phyloP scores from a whole-genome alignment of 2,113 vertebrate species.

The Heterocephalus glaber region DNA sequence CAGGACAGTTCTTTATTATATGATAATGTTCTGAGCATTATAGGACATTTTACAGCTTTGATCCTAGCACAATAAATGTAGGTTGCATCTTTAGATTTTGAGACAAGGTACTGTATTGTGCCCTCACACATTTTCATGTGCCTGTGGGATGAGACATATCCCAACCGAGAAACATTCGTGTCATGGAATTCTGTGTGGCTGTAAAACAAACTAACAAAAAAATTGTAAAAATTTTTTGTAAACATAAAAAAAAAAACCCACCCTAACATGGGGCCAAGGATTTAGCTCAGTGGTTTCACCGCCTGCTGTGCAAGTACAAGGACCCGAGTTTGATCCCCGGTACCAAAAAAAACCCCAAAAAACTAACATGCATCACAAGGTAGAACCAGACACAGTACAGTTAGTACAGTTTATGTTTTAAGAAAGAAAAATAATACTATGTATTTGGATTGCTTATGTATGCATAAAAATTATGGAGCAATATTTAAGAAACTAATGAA shows the following conservation, averaged over 20 bases:
- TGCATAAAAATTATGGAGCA: neutral
- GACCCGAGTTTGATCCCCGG: no score
- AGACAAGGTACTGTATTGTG: neutral
- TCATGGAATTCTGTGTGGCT: neutral
- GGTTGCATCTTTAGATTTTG: neutral
- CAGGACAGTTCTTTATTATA: neutral
- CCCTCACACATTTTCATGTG: neutral
- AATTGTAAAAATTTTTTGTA: neutral
- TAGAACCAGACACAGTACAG: neutral
- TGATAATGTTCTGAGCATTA: neutral
- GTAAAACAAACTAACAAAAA: neutral
- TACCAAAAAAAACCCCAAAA: no score
- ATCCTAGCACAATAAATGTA: neutral
- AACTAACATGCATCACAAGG: neutral
- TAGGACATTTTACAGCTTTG: neutral
- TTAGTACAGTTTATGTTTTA: slow-evolving; percentile 1
- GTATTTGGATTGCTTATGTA: neutral
- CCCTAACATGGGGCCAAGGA: no score
- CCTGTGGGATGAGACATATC: neutral
- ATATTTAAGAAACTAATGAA: neutral
- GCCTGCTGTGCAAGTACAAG: no score
- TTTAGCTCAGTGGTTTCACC: no score
- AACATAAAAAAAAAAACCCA: neutral
- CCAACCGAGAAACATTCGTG: neutral
- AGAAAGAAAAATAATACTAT: slow-evolving; percentile 29